phyloP scores from a whole-genome alignment of 1,140 invertebrate genomes.

The Periplaneta americana region DNA sequence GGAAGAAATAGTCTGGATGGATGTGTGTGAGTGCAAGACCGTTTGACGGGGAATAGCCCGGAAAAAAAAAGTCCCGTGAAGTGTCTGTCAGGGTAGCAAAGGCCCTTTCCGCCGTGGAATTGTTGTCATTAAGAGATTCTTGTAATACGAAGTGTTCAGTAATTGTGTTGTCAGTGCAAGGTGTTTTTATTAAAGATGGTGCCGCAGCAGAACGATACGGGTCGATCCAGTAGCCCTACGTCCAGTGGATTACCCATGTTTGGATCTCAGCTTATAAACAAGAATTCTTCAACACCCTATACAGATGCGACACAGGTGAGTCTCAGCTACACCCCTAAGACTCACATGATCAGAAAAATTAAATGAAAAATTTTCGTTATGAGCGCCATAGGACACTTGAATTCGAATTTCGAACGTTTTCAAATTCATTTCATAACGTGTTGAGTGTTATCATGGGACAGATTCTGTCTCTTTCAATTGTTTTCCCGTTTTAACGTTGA shows the following conservation, averaged over 20 bases:
- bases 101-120: background rate
- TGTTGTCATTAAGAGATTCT: background rate
- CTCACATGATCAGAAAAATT: too few relatives aligned
- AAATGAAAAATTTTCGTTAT: too few relatives aligned
- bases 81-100: background rate
- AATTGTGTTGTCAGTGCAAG: background rate
- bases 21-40: background rate
- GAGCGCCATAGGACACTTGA: too few relatives aligned
- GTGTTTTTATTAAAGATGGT: conserved; percentile 39
- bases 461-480: too few relatives aligned
- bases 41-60: background rate
- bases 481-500: too few relatives aligned
- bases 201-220: conserved; percentile 47
- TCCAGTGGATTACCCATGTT: conserved; percentile 51
- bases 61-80: background rate
- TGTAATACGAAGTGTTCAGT: background rate
- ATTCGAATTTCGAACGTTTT: too few relatives aligned
- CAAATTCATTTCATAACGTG: too few relatives aligned
- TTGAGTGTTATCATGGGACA: too few relatives aligned
- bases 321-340: too few relatives aligned
- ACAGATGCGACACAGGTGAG: conserved; percentile 93
- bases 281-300: conserved; percentile 89
- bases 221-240: conserved; percentile 42
- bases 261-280: conserved; percentile 79
- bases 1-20: background rate